Base-by-base conservation (phyloP, 2,797 vertebrate species). In the Trachops cirrhosus region DNA sequence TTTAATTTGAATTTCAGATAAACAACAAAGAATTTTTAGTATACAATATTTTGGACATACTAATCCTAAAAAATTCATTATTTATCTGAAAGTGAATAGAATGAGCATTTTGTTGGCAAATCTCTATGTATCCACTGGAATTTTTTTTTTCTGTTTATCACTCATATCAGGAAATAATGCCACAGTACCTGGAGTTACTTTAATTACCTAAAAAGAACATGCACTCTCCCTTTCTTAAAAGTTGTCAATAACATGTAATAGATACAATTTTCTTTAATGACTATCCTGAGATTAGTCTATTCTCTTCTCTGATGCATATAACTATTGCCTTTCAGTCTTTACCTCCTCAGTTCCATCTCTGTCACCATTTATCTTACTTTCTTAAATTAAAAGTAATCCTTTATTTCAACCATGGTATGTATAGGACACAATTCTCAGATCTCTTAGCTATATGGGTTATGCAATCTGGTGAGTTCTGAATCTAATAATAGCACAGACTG, bases 1-100 rank as follows among this genome's bases (percentile, higher is more conserved):
- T 77, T 95, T 79, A 79, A 91, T 86, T 95, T 86, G 39, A 82
- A 80, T 57, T 91, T 95, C 26, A 77, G 32, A 48, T 68, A 68
- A 88, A 83, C 54, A 94, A 59, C n/a, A 64, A 95, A 37, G 44
- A 67, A 39, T 44, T 91, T 70, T 79, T 71, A 6, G 78, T 44
- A 84, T 12, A 67, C 1, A 94, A 44, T 54, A 52, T 26, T 52
- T 59, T 26, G 64, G 73, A 70, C 14, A 37, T 67, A 78, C 12
- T 70, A 62, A 52, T 52, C 12, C 62, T 74, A 44, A 91, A 68
- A 67, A 46, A 12, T 26, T 93, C 1, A 32, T 62, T 89, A 67
- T 89, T 83, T 89, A 62, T 67, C 39, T 86, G 50, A 89, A 89
- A 82, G 11, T 54, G 16, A 91, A 71, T 68, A 46, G 41, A 82